Evolutionary conservation across 2,113 vertebrate genomes (phyloP).

Genomic region (Macroglossus sobrinus): DNA sequence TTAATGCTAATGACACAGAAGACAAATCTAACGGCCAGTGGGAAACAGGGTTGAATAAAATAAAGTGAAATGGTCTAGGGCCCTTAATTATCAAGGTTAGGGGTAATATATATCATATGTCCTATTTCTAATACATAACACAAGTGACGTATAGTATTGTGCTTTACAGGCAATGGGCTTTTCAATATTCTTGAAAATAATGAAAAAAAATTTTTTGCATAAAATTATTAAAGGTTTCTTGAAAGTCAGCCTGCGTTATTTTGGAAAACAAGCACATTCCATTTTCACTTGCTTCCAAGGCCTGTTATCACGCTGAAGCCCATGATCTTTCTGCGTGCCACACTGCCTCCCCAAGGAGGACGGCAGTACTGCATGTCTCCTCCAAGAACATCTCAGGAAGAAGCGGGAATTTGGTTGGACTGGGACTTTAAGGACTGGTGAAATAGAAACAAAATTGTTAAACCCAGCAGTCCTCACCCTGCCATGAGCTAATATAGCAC

Average conservation of each 20-base stretch:
- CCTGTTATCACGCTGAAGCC: not conserved
- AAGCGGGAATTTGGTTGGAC: not conserved
- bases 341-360: not conserved
- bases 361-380: not conserved
- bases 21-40: not conserved
- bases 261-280: not conserved
- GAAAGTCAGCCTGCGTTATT: not conserved
- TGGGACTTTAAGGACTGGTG: not conserved
- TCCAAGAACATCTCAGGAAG: not conserved
- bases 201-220: not conserved
- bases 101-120: not conserved
- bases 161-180: not conserved
- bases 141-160: not conserved
- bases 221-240: not conserved
- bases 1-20: no score
- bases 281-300: not conserved
- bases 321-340: not conserved
- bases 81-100: not conserved
- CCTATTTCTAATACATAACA: not conserved
- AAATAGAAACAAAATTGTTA: not conserved
- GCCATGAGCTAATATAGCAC: rapidly evolving
- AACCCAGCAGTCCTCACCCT: not conserved
- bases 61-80: not conserved
- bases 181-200: not conserved
- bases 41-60: not conserved